phyloP scores from a whole-genome alignment of 2,113 vertebrate species.

The Marcusenius ussheri region DNA sequence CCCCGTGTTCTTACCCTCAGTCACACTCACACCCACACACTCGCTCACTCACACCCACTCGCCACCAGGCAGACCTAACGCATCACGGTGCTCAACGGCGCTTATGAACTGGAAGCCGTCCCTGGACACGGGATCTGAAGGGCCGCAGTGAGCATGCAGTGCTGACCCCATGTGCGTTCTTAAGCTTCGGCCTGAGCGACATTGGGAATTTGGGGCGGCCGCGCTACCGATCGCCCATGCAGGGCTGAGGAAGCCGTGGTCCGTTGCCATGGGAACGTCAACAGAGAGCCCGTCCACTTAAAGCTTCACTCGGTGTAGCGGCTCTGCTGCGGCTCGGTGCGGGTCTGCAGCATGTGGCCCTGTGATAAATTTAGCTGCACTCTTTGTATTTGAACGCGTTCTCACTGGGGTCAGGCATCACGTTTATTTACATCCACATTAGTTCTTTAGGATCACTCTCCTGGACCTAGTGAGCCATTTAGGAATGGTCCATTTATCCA shows the following conservation, averaged over 20 bases:
- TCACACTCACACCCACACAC: neutral
- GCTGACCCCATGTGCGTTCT: neutral
- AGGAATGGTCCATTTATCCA: neutral
- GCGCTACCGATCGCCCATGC: neutral
- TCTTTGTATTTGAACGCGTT: neutral
- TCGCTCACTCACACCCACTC: neutral
- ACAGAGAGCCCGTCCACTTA: neutral
- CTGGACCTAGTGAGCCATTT: neutral
- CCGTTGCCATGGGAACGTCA: constrained; percentile 6
- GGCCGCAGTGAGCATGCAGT: neutral
- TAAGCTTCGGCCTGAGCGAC: too few relatives aligned
- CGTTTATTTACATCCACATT: neutral
- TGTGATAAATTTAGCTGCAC: neutral
- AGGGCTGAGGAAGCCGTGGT: neutral
- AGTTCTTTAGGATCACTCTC: neutral
- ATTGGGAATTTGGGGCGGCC: neutral
- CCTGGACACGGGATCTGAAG: neutral
- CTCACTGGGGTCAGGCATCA: neutral
- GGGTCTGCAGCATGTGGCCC: neutral
- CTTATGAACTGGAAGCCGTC: neutral
- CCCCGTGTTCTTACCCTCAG: neutral
- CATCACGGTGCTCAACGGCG: neutral
- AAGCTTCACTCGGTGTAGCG: neutral
- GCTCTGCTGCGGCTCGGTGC: neutral
- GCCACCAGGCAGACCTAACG: neutral